Evolutionary conservation across 2,797 vertebrate species (phyloP).

Genomic region (Rhodeus uyekii): DNA sequence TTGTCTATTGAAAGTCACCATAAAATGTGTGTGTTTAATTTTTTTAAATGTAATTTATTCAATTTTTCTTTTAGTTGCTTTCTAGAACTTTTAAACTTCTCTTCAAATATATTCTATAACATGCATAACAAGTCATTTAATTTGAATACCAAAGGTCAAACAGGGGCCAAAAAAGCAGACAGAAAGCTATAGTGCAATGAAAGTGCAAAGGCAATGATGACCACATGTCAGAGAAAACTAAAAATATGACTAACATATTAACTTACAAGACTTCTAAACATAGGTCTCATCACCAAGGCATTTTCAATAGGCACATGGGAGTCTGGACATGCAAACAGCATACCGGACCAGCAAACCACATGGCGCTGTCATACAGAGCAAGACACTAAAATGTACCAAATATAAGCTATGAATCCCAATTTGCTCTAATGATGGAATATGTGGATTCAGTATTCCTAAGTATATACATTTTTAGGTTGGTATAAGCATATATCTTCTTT

Average conservation of each 20-base stretch:
- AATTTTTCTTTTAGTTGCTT: not conserved
- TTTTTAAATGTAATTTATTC: not conserved
- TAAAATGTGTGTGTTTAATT: no score
- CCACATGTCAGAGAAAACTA: conserved; percentile 43
- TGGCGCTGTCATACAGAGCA: not conserved
- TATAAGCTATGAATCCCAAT: not conserved
- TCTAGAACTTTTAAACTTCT: not conserved
- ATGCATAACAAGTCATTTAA: not conserved
- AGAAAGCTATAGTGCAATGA: conserved; percentile 8
- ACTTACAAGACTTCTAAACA: conserved; percentile 40
- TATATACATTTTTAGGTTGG: not conserved
- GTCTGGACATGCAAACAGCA: not conserved
- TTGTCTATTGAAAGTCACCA: no score
- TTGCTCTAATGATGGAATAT: not conserved
- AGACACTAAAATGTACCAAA: not conserved
- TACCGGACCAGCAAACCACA: not conserved
- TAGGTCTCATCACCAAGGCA: conserved; percentile 32
- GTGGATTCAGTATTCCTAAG: not conserved
- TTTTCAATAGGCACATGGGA: conserved; percentile 33
- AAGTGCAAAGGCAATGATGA: conserved; percentile 12
- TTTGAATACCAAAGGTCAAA: conserved; percentile 19
- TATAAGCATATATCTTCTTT: no score
- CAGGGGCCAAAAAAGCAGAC: conserved; percentile 18
- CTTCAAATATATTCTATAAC: not conserved
- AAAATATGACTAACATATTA: conserved; percentile 49